A percentile compares a stretch with the other conserved stretches of the same genome.
Evolutionary conservation across 2,113 vertebrate species (phyloP).

Genomic region (Scytalopus superciliaris): DNA sequence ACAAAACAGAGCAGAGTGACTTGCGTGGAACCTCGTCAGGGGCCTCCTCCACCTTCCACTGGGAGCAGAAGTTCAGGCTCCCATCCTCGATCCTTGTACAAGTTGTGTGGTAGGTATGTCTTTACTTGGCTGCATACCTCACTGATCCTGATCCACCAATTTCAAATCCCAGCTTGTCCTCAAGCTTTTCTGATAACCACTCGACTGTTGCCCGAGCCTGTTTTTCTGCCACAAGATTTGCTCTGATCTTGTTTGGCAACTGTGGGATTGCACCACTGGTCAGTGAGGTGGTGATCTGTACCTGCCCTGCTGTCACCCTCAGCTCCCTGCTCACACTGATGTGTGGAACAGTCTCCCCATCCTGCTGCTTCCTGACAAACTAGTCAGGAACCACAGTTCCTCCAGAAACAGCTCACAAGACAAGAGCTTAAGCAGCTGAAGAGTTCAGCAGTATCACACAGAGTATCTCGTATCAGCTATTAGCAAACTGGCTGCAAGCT

Average conservation of each 20-base stretch:
- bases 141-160: not conserved
- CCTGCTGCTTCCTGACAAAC: no score
- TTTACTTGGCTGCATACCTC: not conserved
- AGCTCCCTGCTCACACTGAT: not conserved
- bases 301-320: not conserved
- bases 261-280: not conserved
- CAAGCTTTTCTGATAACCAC: not conserved
- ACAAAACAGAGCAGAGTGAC: not conserved
- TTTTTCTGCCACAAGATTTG: not conserved
- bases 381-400: not conserved
- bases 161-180: not conserved
- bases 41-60: not conserved
- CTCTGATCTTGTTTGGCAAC: not conserved
- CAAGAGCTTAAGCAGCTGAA: no score
- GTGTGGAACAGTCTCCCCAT: accelerated
- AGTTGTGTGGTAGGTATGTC: not conserved
- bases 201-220: not conserved
- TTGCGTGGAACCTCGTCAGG: not conserved
- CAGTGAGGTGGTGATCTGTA: not conserved
- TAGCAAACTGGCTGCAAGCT: no score
- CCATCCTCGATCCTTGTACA: not conserved
- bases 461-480: no score
- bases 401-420: not conserved
- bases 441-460: not conserved
- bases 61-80: not conserved